Evolutionary conservation across 2,888 invertebrate species (phyloP).

Genomic region (Chalcosyrphus nemorum): DNA sequence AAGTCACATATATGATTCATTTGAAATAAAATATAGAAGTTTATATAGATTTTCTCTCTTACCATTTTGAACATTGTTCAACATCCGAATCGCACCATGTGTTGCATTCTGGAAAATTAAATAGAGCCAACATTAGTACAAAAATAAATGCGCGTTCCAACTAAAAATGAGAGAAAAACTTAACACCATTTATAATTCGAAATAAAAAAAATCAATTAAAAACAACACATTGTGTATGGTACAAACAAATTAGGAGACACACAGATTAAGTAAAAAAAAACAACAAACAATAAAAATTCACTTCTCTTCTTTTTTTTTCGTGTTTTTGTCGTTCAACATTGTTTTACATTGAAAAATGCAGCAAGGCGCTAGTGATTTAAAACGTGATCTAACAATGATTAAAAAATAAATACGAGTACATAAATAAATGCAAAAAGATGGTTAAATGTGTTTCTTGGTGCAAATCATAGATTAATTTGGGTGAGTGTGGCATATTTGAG

Average conservation of each 20-base stretch:
- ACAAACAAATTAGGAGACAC: conserved; percentile 66
- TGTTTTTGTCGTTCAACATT: conserved; percentile 28
- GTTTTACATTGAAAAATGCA: conserved; percentile 30
- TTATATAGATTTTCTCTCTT: too few relatives aligned
- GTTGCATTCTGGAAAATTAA: conserved; percentile 82
- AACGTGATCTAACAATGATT: conserved; percentile 42
- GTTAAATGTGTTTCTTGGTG: conserved; percentile 55
- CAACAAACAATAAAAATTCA: conserved; percentile 37
- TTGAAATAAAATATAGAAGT: background rate
- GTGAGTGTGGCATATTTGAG: conserved; percentile 60
- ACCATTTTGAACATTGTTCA: conserved; percentile 76
- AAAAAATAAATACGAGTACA: conserved; percentile 8
- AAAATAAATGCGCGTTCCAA: background rate
- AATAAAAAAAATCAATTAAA: conserved; percentile 44
- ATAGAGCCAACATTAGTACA: conserved; percentile 65
- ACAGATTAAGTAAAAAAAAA: conserved; percentile 40
- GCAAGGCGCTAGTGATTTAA: conserved; percentile 51
- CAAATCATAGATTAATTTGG: conserved; percentile 64
- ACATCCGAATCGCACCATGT: conserved; percentile 80
- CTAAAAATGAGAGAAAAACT: conserved; percentile 31
- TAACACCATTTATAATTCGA: conserved; percentile 44
- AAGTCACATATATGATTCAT: background rate
- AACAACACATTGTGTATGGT: conserved; percentile 67
- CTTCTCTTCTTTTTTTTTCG: conserved; percentile 23
- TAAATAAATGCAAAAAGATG: conserved; percentile 55